These are phyloP conservation scores for Semaprochilodus insignis DNA, from an alignment of 2,797 vertebrate species.

Conservation along the genomic window DNA sequence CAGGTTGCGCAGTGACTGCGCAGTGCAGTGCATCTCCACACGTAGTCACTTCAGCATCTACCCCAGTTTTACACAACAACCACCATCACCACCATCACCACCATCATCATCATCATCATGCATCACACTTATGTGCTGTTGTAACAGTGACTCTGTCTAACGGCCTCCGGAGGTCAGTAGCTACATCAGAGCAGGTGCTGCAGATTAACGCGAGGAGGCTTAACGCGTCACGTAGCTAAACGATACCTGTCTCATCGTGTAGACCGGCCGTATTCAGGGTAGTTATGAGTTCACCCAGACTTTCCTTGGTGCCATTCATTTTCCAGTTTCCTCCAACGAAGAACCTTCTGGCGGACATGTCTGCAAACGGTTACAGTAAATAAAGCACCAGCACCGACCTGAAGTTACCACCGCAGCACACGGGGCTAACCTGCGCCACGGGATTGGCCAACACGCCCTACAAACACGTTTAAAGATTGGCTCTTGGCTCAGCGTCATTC, in stretches of 20 bases:
- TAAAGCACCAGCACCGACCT: background rate
- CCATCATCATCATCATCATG: background rate
- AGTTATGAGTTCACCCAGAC: conserved; percentile 81
- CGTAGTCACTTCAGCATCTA: background rate
- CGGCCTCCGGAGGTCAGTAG: background rate
- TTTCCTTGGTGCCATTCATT: conserved; percentile 89
- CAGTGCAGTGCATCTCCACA: background rate
- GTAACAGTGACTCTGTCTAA: background rate
- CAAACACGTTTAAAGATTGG: background rate
- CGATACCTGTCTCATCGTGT: conserved; percentile 82
- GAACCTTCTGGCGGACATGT: conserved; percentile 87
- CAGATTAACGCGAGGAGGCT: background rate
- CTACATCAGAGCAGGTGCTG: background rate
- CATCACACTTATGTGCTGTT: background rate
- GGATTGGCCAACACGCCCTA: background rate
- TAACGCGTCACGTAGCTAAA: no score
- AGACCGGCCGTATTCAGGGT: conserved; percentile 84
- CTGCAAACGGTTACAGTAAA: conserved; percentile 11
- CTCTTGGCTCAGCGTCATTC: background rate
- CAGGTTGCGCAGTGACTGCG: background rate
- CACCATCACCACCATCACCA: background rate
- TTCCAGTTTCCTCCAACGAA: conserved; percentile 95
- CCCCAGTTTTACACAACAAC: background rate
- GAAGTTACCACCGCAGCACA: conserved; percentile 6
- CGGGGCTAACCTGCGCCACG: background rate